phyloP scores from a whole-genome alignment of 2,888 invertebrate genomes.

The Polyommatus iphigenia region DNA sequence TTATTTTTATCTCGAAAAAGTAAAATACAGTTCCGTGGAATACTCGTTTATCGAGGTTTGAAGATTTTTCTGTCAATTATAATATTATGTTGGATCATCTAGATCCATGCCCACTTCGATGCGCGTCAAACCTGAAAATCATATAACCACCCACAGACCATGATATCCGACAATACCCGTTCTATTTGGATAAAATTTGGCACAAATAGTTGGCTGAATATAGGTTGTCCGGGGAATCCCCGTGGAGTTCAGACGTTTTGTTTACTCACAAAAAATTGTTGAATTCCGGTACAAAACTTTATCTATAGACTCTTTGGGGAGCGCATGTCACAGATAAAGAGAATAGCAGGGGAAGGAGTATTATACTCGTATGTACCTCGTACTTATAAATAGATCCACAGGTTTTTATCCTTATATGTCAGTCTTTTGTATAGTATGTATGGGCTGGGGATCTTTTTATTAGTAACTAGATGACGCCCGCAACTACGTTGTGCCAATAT shows the following conservation, averaged over 20 bases:
- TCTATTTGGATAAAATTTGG: background rate
- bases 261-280: constrained; percentile 12
- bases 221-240: background rate
- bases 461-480: too few species aligned
- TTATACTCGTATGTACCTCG: background rate
- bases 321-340: background rate
- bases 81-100: too few species aligned
- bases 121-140: too few species aligned
- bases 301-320: background rate
- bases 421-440: too few species aligned
- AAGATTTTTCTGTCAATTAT: too few species aligned
- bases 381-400: background rate
- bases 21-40: too few species aligned
- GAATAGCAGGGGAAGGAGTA: background rate
- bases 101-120: too few species aligned
- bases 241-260: background rate
- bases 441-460: too few species aligned
- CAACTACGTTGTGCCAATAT: too few species aligned
- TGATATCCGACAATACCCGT: background rate
- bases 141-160: background rate
- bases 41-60: too few species aligned
- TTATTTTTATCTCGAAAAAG: too few species aligned
- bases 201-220: background rate
- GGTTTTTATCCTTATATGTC: background rate
- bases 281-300: background rate